These are phyloP conservation scores for Trididemnum miniatum DNA, from an alignment of 23 tunicate genomes.

Conservation along the genomic window DNA sequence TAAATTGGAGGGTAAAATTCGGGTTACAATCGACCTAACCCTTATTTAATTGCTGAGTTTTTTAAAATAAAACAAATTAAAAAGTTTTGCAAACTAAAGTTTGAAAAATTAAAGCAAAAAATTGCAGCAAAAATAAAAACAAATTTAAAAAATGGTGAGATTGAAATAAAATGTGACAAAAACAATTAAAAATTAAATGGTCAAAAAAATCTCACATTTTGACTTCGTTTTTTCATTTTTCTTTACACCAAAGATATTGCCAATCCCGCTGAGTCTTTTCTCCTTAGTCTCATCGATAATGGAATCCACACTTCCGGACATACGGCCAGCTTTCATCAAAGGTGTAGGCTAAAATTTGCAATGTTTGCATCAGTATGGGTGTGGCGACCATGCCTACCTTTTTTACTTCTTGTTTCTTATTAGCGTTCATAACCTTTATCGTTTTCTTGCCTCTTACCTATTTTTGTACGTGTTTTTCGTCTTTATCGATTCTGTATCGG, in stretches of 20 bases:
- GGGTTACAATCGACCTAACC: too few species aligned
- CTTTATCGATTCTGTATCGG: too few species aligned
- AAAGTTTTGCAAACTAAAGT: not conserved
- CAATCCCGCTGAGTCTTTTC: slow-evolving; percentile 43
- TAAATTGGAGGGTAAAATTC: not conserved
- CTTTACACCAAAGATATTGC: slow-evolving; percentile 17
- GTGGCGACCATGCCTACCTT: too few species aligned
- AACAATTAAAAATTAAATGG: not conserved
- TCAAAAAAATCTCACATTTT: not conserved
- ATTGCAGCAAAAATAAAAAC: not conserved
- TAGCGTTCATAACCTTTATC: too few species aligned
- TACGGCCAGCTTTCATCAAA: not conserved
- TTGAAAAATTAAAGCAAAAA: not conserved
- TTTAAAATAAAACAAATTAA: too few species aligned
- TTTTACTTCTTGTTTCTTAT: too few species aligned
- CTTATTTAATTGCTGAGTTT: too few species aligned
- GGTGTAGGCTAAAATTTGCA: not conserved
- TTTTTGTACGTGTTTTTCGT: too few species aligned
- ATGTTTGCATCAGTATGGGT: too few species aligned
- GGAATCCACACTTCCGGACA: slow-evolving; percentile 75
- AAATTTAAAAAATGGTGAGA: not conserved
- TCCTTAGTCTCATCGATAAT: slow-evolving; percentile 60
- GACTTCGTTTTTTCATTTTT: not conserved
- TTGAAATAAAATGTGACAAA: not conserved
- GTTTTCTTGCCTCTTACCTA: too few species aligned